Percentiles rank a stretch among this genome's conserved stretches.
Conservation (phyloP, 1,140 invertebrate species). For the Diorhabda carinulata region DNA sequence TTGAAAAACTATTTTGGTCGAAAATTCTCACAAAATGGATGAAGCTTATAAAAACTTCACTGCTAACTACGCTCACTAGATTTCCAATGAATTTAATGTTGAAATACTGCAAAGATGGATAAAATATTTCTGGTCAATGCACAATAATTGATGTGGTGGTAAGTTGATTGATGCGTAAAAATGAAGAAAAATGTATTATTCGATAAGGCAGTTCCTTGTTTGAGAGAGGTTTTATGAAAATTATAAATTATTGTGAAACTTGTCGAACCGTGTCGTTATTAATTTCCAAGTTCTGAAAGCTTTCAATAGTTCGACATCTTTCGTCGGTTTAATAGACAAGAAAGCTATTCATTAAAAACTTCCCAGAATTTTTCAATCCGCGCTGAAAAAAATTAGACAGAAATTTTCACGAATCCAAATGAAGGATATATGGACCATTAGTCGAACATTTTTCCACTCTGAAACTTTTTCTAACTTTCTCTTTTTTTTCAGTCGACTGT, state of each 20-base stretch:
- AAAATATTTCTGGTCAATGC: no score
- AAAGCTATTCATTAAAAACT: constrained; percentile 19
- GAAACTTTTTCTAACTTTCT: constrained; percentile 18
- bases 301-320: constrained; percentile 9
- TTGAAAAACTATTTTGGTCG: no score
- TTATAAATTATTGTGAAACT: not conserved
- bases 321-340: constrained; percentile 10
- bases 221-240: no score
- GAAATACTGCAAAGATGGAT: no score
- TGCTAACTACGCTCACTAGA: no score
- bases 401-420: constrained; percentile 17
- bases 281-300: not conserved
- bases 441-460: constrained; percentile 20
- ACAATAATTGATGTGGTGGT: no score
- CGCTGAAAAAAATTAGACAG: constrained; percentile 7
- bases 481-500: constrained; percentile 10
- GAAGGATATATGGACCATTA: constrained; percentile 23
- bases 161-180: no score
- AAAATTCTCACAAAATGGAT: no score
- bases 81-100: no score
- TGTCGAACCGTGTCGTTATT: not conserved
- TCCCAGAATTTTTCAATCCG: constrained; percentile 4
- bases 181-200: no score
- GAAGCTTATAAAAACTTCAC: no score
- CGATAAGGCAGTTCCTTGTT: no score